Percentiles rank a stretch among this genome's conserved stretches.
Evolutionary conservation across 2,797 vertebrate genomes (phyloP).

Genomic region (Acanthornis magna): DNA sequence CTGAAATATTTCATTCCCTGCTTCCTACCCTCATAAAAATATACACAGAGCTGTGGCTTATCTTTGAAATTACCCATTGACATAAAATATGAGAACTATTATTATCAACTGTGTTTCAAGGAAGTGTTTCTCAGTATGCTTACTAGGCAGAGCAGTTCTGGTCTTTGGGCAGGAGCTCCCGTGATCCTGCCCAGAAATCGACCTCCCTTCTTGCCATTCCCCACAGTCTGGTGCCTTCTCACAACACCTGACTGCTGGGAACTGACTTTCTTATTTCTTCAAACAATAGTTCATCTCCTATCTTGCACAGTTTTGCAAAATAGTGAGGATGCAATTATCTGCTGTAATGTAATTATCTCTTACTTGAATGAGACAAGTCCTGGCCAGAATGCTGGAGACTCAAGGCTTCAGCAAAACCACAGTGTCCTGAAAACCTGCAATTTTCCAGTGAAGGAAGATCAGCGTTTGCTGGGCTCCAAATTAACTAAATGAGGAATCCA

Average conservation of each 20-base stretch:
- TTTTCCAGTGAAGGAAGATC: neutral
- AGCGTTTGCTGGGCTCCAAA: neutral
- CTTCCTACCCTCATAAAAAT: conserved; percentile 45
- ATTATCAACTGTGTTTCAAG: conserved; percentile 47
- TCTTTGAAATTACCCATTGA: conserved; percentile 59
- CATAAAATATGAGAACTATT: conserved; percentile 47
- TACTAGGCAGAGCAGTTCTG: conserved; percentile 2
- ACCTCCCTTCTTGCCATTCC: neutral
- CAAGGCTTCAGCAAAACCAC: neutral
- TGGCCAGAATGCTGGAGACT: neutral
- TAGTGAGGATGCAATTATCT: neutral
- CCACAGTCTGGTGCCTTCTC: neutral
- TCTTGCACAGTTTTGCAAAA: neutral
- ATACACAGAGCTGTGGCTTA: conserved; percentile 27
- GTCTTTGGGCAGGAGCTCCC: neutral
- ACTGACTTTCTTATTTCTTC: neutral
- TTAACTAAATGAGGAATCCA: neutral
- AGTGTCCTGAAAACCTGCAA: neutral
- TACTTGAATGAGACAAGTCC: neutral
- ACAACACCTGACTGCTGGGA: neutral
- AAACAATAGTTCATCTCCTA: neutral
- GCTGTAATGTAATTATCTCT: neutral
- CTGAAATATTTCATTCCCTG: conserved; percentile 34
- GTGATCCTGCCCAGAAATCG: neutral
- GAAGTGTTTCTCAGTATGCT: conserved; percentile 27